phyloP scores from a whole-genome alignment of 2,113 vertebrate species.

The Zapus hudsonius region DNA sequence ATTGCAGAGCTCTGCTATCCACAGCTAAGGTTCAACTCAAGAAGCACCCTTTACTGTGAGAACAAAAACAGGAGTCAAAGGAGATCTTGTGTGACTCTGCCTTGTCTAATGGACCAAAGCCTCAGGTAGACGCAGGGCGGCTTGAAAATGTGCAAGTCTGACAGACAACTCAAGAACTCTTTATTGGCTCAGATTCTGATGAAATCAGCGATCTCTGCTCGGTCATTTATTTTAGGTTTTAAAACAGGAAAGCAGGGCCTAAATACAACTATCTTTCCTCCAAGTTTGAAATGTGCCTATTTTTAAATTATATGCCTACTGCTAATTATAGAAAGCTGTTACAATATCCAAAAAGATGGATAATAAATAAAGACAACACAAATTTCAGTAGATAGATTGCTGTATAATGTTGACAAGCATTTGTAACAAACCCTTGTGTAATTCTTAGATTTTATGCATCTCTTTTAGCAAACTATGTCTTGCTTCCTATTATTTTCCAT shows the following conservation, averaged over 20 bases:
- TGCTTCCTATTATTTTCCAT: background rate
- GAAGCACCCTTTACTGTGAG: background rate
- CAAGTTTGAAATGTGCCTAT: background rate
- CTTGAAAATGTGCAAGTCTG: background rate
- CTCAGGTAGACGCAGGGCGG: background rate
- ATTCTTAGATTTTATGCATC: background rate
- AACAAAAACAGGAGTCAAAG: background rate
- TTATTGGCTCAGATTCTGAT: background rate
- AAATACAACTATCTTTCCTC: background rate
- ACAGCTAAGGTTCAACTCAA: background rate
- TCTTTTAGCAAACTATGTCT: background rate
- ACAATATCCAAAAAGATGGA: background rate
- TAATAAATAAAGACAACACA: background rate
- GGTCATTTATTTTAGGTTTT: background rate
- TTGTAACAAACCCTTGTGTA: background rate
- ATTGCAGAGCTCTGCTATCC: fast-evolving
- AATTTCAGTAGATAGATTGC: background rate
- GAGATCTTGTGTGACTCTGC: background rate
- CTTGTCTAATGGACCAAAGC: background rate
- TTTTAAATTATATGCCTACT: background rate
- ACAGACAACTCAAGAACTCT: background rate
- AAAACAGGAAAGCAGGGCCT: background rate
- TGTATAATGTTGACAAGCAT: background rate
- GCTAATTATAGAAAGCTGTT: background rate
- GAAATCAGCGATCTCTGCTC: background rate